phyloP scores from a whole-genome alignment of 2,113 vertebrate genomes.

The Myiozetetes cayanensis region DNA sequence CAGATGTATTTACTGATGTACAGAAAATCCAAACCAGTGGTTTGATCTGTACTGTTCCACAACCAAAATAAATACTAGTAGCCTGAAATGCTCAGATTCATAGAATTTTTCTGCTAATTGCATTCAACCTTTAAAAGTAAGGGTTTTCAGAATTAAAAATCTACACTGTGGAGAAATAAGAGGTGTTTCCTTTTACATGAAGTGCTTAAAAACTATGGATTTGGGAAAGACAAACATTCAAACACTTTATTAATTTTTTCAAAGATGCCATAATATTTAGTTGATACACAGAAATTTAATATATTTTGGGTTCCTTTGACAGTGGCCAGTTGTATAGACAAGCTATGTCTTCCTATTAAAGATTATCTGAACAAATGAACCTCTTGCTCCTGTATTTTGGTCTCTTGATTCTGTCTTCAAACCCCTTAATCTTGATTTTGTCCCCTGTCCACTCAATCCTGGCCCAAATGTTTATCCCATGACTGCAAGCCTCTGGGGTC shows the following conservation, averaged over 20 bases:
- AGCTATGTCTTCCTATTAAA: background rate
- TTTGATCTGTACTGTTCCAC: background rate
- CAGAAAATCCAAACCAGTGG: background rate
- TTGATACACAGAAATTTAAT: background rate
- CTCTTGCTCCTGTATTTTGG: background rate
- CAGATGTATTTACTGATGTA: background rate
- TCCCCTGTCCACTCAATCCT: background rate
- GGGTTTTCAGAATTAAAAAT: background rate
- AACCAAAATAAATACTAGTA: background rate
- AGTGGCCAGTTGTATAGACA: background rate
- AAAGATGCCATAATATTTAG: background rate
- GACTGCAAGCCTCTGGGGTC: background rate
- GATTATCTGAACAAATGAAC: background rate
- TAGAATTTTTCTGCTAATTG: background rate
- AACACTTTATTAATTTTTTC: background rate
- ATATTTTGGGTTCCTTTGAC: background rate
- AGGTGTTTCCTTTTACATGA: background rate
- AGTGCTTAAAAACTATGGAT: background rate
- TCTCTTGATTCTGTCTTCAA: background rate
- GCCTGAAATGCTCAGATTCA: background rate
- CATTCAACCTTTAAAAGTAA: background rate
- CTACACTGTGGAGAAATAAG: background rate
- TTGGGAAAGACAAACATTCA: background rate
- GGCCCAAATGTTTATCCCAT: background rate
- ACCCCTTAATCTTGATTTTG: background rate